Percentiles rank a stretch among this genome's conserved stretches.
These are phyloP conservation scores for Montipora sp. DNA, from an alignment of 64 coral and sea anemone genomes.

Conservation along the genomic window DNA sequence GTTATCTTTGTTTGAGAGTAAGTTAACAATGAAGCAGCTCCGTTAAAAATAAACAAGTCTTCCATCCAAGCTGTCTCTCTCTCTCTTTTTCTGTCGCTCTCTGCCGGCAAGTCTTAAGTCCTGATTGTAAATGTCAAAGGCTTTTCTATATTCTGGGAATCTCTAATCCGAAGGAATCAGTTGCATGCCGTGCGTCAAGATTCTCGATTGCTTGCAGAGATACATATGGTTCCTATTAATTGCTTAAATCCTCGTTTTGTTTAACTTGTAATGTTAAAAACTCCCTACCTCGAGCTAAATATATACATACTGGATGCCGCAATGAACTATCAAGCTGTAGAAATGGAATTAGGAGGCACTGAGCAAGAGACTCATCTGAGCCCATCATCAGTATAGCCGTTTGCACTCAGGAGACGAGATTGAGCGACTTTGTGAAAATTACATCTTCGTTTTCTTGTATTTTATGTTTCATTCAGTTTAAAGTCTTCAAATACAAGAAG, in stretches of 20 bases:
- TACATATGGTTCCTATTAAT: constrained; percentile 53
- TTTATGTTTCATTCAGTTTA: neutral
- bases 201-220: neutral
- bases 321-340: neutral
- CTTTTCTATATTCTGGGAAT: neutral
- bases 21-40: constrained; percentile 10
- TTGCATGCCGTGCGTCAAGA: neutral
- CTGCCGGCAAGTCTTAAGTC: neutral
- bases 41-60: constrained; percentile 15
- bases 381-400: too few species aligned
- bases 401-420: neutral
- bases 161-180: neutral
- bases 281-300: constrained; percentile 46
- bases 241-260: constrained; percentile 40
- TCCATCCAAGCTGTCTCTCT: neutral
- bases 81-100: neutral
- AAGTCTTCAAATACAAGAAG: neutral
- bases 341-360: neutral
- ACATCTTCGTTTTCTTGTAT: neutral
- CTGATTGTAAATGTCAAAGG: neutral
- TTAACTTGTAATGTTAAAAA: constrained; percentile 18
- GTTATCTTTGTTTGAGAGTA: constrained; percentile 11
- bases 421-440: too few species aligned
- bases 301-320: constrained; percentile 1
- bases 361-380: too few species aligned